phyloP scores from a whole-genome alignment of 2,888 invertebrate species.

The Tetropium fuscum region DNA sequence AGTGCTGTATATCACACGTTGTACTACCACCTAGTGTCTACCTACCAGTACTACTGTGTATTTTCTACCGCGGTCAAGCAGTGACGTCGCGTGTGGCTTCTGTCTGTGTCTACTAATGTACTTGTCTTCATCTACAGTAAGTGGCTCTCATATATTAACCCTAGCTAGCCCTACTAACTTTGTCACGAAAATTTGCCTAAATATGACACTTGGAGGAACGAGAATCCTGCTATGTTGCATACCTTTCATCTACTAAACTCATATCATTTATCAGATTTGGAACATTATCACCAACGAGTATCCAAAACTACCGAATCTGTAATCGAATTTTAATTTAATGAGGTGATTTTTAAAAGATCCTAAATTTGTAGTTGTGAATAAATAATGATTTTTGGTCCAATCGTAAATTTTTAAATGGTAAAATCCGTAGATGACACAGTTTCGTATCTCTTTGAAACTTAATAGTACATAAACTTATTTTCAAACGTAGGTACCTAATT shows the following conservation, averaged over 20 bases:
- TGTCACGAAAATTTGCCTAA: slow-evolving; percentile 7
- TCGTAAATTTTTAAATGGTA: too few relatives aligned
- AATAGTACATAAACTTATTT: too few relatives aligned
- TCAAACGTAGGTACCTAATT: too few relatives aligned
- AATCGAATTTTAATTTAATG: too few relatives aligned
- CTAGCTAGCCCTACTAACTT: slow-evolving; percentile 19
- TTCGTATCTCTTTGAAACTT: too few relatives aligned
- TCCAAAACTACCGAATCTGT: too few relatives aligned
- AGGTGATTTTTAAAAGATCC: too few relatives aligned
- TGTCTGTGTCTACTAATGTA: slow-evolving; percentile 66
- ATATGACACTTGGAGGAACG: background rate
- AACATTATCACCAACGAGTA: too few relatives aligned
- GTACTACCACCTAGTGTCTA: slow-evolving; percentile 56
- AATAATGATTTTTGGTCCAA: background rate
- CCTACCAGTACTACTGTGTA: slow-evolving; percentile 55
- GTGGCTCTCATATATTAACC: slow-evolving; percentile 62
- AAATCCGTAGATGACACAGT: too few relatives aligned
- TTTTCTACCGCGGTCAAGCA: slow-evolving; percentile 54
- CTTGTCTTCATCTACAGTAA: slow-evolving; percentile 64
- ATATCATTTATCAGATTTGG: too few relatives aligned
- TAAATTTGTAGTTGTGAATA: background rate
- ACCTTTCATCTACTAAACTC: too few relatives aligned
- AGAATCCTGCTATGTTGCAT: background rate
- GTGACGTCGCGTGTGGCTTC: slow-evolving; percentile 56
- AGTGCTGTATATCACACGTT: slow-evolving; percentile 52